A percentile compares a stretch with the other conserved stretches of the same genome.
Evolutionary conservation across 2,888 invertebrate genomes (phyloP).

Genomic region (Caenorhabditis wallacei): DNA sequence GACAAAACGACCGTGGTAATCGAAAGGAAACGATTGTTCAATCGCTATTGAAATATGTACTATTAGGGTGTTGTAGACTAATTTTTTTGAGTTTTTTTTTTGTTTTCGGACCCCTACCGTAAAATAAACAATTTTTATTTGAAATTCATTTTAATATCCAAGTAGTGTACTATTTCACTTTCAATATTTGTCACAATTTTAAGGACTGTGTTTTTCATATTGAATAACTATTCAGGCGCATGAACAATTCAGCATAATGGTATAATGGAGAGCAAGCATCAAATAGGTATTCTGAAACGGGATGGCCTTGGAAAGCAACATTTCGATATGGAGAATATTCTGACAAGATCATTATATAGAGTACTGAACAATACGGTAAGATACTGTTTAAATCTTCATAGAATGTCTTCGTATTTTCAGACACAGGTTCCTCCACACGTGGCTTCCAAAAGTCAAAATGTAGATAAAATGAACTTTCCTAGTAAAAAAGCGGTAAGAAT

Average conservation of each 20-base stretch:
- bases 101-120: slow-evolving; percentile 38
- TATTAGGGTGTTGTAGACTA: slow-evolving; percentile 59
- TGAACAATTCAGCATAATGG: neutral
- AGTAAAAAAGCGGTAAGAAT: slow-evolving; percentile 12
- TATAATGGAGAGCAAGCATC: slow-evolving; percentile 42
- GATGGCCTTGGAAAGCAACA: slow-evolving; percentile 46
- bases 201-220: neutral
- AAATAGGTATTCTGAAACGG: slow-evolving; percentile 39
- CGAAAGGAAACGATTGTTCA: neutral
- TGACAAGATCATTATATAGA: slow-evolving; percentile 62
- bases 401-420: slow-evolving; percentile 7
- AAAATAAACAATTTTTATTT: slow-evolving; percentile 25
- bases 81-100: slow-evolving; percentile 46
- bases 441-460: slow-evolving; percentile 41
- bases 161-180: neutral
- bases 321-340: slow-evolving; percentile 64
- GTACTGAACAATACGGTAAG: slow-evolving; percentile 54
- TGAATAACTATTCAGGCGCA: neutral
- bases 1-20: slow-evolving; percentile 78
- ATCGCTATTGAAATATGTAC: slow-evolving; percentile 26
- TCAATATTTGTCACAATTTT: neutral
- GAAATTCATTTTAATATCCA: neutral
- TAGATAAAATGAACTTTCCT: slow-evolving; percentile 35
- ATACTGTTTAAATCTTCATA: neutral
- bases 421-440: slow-evolving; percentile 34